phyloP scores from a whole-genome alignment of 2,113 vertebrate species.

The Urocynchramus pylzowi region DNA sequence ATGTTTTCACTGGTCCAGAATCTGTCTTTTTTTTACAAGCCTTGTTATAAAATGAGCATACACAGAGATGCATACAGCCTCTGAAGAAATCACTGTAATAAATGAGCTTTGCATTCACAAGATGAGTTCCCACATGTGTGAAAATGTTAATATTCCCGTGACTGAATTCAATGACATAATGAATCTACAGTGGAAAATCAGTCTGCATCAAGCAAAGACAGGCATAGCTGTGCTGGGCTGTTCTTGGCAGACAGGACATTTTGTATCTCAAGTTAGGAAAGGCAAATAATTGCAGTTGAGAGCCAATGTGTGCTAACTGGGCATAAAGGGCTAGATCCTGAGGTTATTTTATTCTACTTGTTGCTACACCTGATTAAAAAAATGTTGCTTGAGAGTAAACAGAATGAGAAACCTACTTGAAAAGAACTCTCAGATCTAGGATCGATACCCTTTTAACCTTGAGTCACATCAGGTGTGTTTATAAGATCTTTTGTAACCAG shows the following conservation, averaged over 20 bases:
- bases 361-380: slow-evolving; percentile 10
- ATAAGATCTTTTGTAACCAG: neutral
- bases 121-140: slow-evolving; percentile 60
- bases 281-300: neutral
- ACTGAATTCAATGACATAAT: slow-evolving; percentile 64
- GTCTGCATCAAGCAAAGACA: slow-evolving; percentile 61
- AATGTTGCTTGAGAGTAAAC: slow-evolving; percentile 16
- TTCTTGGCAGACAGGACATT: slow-evolving; percentile 31
- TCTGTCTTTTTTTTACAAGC: neutral
- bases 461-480: neutral
- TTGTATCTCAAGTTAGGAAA: neutral
- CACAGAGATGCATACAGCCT: neutral
- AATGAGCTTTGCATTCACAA: slow-evolving; percentile 49
- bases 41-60: neutral
- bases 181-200: slow-evolving; percentile 60
- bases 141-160: slow-evolving; percentile 55
- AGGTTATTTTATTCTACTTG: slow-evolving; percentile 6
- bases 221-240: slow-evolving; percentile 20
- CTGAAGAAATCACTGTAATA: slow-evolving; percentile 48
- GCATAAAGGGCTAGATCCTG: neutral
- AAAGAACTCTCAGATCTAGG: neutral
- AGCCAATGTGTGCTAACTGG: neutral
- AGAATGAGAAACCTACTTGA: slow-evolving; percentile 12
- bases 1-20: neutral
- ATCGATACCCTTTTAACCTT: neutral